Base-by-base conservation (phyloP, 2,888 invertebrate species). In the Gonocerus acuteangulatus region DNA sequence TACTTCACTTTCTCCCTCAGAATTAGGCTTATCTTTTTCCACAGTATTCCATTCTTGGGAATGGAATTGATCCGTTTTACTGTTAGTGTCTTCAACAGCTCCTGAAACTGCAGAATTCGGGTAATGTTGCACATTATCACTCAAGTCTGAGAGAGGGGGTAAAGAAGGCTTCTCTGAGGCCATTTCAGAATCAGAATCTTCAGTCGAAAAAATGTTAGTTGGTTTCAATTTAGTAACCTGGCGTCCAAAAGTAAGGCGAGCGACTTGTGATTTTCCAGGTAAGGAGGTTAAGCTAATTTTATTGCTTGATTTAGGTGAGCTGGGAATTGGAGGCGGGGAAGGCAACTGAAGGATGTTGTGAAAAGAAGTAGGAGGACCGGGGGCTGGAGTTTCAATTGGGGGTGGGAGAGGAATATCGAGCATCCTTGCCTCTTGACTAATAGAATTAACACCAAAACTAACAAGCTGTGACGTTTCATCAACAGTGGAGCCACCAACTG, bases 381-480 rank as follows among this genome's bases (percentile, higher is more conserved):
- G 36, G 15, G 47, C 19, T 1, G 51, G 64, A 7, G 61, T 48
- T 52, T 65, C 60, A 9, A 63, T 61, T 13, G 59, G 58, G 11
- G 65, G 67, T n/a, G 66, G 68, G 2, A 66, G 57, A 1, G 67
- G 68, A 44, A 68, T 67, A 42, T 67, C 68, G 2, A 63, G 62
- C 65, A 65, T 65, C 9, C 65, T 48, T 2, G 65, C 65, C 32
- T 65, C 65, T 42, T 65, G 62, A 42, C 65, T 65, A 0, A 62
- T 59, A 13, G 65, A 63, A 36, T 65, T 65, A 6, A 65, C 62
- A 6, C 65, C 65, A 48, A 65, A 65, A 44, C 65, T 65, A 2
- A 63, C 61, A 16, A 62, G 57, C 27, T 65, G 65, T 0, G 62
- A 62, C 23, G 42, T 51, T 2, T 62, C 62, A 22, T 62, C 64